phyloP scores from a whole-genome alignment of 1,140 invertebrate species.

The Eriocheir sinensis region DNA sequence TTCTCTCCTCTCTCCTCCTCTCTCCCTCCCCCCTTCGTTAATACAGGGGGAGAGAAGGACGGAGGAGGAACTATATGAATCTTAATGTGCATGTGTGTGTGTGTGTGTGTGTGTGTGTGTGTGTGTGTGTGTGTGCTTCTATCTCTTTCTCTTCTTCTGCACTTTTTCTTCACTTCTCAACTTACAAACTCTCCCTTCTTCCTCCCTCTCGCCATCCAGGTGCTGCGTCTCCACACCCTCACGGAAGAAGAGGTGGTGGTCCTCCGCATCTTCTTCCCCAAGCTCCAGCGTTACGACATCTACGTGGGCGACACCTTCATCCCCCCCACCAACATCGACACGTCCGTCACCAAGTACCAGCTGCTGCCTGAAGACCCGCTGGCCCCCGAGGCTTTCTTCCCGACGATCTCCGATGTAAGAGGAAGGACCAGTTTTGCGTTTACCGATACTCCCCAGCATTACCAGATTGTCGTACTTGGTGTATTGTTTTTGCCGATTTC shows the following conservation, averaged over 20 bases:
- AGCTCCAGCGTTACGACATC: constrained; percentile 70
- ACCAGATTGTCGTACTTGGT: too few species aligned
- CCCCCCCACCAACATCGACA: constrained; percentile 71
- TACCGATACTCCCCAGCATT: too few species aligned
- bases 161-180: neutral
- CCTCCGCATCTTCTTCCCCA: constrained; percentile 73
- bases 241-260: constrained; percentile 60
- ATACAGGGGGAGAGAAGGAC: too few species aligned
- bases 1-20: too few species aligned
- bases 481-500: too few species aligned
- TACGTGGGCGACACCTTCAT: constrained; percentile 64
- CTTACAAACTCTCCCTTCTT: neutral
- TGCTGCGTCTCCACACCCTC: constrained; percentile 65
- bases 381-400: constrained; percentile 53
- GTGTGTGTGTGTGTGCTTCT: too few species aligned
- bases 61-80: too few species aligned
- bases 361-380: constrained; percentile 48
- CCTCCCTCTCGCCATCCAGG: neutral
- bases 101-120: too few species aligned
- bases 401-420: constrained; percentile 50
- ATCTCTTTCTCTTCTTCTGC: neutral
- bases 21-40: too few species aligned
- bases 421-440: too few species aligned
- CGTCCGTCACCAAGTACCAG: constrained; percentile 3
- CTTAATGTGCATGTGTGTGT: too few species aligned